Evolutionary conservation across 2,888 invertebrate species (phyloP), one percentile per base, ranked within the genome.

Genomic region (Agriopis aurantiaria): DNA sequence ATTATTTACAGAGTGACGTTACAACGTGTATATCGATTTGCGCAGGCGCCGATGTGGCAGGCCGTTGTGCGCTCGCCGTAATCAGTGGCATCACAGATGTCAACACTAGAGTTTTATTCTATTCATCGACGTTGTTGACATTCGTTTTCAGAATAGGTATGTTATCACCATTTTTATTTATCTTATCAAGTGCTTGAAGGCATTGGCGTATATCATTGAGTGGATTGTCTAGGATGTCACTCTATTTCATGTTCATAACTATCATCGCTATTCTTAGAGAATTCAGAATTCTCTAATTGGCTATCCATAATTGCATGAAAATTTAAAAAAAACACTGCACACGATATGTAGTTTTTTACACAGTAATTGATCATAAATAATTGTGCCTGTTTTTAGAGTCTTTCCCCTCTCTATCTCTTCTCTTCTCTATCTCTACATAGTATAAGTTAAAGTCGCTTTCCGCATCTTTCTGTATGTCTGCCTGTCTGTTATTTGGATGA

Each of bases 21-120:
- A 92, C 94, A 3, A 82, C 84, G 17, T 91, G 91, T 69, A 90
- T 95, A 66, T 91, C 94, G 1, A 86, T 94, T 12, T 85, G 90
- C 68, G 89, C 92, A 0, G 93, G 88, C 4, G 89, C 93, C 0
- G 95, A 95, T 67, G 88, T 94, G 0, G 84, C 88, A 1, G 92
- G 93, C 0, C 85, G 94, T 9, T 92, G 88, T 71, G 75, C 78
- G 1, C 80, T 94, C 6, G 91, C 89, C 4, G n/a, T 91, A 8
- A 77, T 94, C 60, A 92, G 91, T 74, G 85, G 86, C 72, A 66
- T 89, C 46, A 56, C 82, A 10, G 69, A 83, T 1, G 75, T 93
- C 17, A 89, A 94, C 69, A 93, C 91, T 2, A 88, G 94, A 78
- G 41, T 84, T 3, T 75, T 94, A 33, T 94, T 82, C 75, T 94